Conservation (phyloP, 1,140 invertebrate genomes). For the Sminthurides bifidus region DNA sequence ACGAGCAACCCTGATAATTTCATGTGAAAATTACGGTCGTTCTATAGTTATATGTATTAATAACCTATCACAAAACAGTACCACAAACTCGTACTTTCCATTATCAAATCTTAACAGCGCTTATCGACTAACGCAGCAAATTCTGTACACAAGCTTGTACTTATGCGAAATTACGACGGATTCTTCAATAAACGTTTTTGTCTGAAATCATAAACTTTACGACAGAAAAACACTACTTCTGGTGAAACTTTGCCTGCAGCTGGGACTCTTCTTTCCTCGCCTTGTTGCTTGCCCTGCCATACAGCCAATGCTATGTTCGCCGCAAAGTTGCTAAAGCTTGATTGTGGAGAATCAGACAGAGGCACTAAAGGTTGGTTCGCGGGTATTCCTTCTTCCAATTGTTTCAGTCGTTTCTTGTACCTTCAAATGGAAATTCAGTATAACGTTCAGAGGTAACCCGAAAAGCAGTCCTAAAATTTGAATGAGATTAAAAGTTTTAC, state of each 20-base stretch:
- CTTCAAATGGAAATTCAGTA: slow-evolving; percentile 36
- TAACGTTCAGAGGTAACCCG: background rate
- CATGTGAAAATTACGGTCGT: too few relatives aligned
- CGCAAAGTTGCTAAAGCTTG: slow-evolving; percentile 20
- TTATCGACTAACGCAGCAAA: too few relatives aligned
- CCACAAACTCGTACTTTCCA: too few relatives aligned
- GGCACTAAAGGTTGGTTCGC: slow-evolving; percentile 45
- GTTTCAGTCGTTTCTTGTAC: slow-evolving; percentile 50
- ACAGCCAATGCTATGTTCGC: slow-evolving; percentile 25
- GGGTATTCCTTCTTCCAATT: slow-evolving; percentile 49
- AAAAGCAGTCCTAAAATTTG: background rate
- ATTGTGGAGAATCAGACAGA: slow-evolving; percentile 25
- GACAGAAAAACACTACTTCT: slow-evolving; percentile 86
- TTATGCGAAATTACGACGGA: too few relatives aligned
- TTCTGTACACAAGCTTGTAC: too few relatives aligned
- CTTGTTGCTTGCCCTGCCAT: slow-evolving; percentile 35
- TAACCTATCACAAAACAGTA: too few relatives aligned
- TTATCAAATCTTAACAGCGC: too few relatives aligned
- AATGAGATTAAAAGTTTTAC: slow-evolving; percentile 42
- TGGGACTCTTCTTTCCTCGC: slow-evolving; percentile 44
- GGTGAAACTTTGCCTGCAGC: slow-evolving; percentile 61
- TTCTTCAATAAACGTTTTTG: slow-evolving; percentile 49
- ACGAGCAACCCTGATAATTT: too few relatives aligned
- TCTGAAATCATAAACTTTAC: slow-evolving; percentile 86
- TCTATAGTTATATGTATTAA: too few relatives aligned